Conservation (phyloP, 1,140 invertebrate genomes). For the Pseudobourletiella spinata region DNA sequence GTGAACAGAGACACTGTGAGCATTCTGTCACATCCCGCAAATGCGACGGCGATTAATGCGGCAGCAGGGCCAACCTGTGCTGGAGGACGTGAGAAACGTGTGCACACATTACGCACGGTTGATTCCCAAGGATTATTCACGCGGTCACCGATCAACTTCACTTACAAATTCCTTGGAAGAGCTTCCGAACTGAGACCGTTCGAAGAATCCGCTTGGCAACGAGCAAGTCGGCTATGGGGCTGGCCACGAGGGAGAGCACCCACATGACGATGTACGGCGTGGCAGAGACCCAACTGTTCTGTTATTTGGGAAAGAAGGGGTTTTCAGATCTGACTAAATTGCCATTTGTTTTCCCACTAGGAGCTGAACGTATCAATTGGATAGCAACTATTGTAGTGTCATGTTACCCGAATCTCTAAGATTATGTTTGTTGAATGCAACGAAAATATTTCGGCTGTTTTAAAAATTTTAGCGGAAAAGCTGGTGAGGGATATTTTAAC, state of each 20-base stretch:
- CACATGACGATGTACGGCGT: constrained; percentile 64
- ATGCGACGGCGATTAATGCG: constrained; percentile 56
- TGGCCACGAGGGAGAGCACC: constrained; percentile 56
- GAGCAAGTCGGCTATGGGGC: constrained; percentile 55
- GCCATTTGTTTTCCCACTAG: too few species aligned
- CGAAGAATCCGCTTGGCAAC: constrained; percentile 52
- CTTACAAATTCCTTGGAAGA: constrained; percentile 57
- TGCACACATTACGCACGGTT: constrained; percentile 70
- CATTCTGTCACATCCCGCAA: too few species aligned
- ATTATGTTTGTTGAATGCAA: too few species aligned
- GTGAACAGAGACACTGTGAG: too few species aligned
- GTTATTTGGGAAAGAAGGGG: constrained; percentile 3
- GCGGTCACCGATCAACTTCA: constrained; percentile 64
- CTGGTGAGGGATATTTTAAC: too few species aligned
- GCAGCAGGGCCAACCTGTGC: constrained; percentile 59
- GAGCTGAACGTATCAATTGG: too few species aligned
- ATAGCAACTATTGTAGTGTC: too few species aligned
- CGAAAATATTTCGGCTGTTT: too few species aligned
- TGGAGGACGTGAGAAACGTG: constrained; percentile 58
- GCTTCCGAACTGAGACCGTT: constrained; percentile 58
- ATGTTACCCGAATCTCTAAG: too few species aligned
- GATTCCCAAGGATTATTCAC: constrained; percentile 58
- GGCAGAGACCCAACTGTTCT: constrained; percentile 56
- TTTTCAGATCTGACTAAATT: too few species aligned
- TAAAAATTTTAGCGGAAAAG: too few species aligned